Conservation (phyloP, 2,113 vertebrate genomes). For the Lagopus leucura region DNA sequence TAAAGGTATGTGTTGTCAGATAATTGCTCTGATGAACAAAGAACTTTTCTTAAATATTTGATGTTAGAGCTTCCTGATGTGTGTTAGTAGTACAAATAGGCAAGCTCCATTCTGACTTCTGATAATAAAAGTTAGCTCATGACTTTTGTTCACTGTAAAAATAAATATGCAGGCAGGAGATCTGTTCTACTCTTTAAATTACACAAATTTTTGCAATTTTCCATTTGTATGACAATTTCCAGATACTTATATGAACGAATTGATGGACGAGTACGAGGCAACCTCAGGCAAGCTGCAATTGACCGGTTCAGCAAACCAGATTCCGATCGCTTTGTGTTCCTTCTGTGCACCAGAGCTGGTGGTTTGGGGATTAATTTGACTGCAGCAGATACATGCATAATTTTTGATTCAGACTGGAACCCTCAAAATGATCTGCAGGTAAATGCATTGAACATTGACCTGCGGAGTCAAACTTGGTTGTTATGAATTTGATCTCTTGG, state of each 20-base stretch:
- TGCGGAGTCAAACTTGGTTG: not conserved
- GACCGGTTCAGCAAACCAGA: conserved; percentile 98
- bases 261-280: conserved; percentile 95
- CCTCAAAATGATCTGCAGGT: conserved; percentile 99
- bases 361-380: conserved; percentile 97
- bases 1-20: not conserved
- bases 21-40: not conserved
- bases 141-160: not conserved
- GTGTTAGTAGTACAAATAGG: accelerated
- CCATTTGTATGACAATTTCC: not conserved
- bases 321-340: conserved; percentile 97
- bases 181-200: not conserved
- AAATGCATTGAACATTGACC: not conserved
- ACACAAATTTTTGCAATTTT: accelerated
- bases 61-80: not conserved
- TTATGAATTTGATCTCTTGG: not conserved
- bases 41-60: not conserved
- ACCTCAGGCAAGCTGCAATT: conserved; percentile 95
- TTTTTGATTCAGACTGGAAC: conserved; percentile 99
- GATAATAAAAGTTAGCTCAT: not conserved
- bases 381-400: conserved; percentile 97
- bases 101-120: accelerated
- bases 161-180: not conserved
- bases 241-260: conserved; percentile 98
- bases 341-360: conserved; percentile 95